Percentiles rank a stretch among this genome's conserved stretches.
Evolutionary conservation across 2,888 invertebrate genomes (phyloP).

Genomic region (Machimus rusticus): DNA sequence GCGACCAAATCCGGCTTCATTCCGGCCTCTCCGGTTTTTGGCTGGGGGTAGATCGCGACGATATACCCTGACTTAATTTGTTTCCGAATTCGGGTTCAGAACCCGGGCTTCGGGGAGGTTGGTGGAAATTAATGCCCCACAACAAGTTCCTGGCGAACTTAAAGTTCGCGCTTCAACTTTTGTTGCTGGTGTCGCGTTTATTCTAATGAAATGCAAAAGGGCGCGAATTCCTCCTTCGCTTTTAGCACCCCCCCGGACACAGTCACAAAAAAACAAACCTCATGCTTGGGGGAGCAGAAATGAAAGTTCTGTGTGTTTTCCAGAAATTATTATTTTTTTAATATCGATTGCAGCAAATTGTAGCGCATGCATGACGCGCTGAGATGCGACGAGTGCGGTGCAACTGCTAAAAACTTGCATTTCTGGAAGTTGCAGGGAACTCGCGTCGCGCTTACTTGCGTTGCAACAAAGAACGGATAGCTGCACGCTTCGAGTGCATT

Average conservation of each 20-base stretch:
- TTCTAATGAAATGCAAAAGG: not conserved
- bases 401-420: not conserved
- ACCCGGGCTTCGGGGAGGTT: not conserved
- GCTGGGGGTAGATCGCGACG: not conserved
- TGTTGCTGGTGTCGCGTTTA: not conserved
- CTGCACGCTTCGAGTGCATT: not conserved
- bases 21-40: not conserved
- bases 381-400: not conserved
- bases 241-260: not conserved
- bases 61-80: not conserved
- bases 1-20: not conserved
- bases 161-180: not conserved
- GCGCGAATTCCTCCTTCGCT: not conserved
- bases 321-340: not conserved
- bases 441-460: not conserved
- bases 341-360: not conserved
- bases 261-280: not conserved
- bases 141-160: not conserved
- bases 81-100: not conserved
- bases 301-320: not conserved
- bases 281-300: not conserved
- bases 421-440: not conserved
- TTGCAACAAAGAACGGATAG: not conserved
- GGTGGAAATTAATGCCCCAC: not conserved
- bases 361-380: not conserved